Conservation (phyloP, 1,140 invertebrate species). For the Leptopilina clavipes region DNA sequence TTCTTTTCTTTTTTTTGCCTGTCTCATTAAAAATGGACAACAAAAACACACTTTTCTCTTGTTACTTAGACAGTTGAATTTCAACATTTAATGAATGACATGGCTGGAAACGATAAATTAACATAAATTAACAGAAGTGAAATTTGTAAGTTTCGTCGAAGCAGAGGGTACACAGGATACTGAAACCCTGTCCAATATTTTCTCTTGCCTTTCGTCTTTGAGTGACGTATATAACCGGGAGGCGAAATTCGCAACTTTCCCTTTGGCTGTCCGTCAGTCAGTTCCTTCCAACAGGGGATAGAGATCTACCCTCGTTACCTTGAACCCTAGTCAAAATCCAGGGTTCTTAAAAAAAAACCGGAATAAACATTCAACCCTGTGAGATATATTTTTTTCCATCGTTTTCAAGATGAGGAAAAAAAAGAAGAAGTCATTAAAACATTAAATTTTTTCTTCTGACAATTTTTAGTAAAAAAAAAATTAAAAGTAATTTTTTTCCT, state of each 20-base stretch:
- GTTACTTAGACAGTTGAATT: too few relatives aligned
- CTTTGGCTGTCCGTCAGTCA: constrained; percentile 26
- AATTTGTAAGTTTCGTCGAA: constrained; percentile 21
- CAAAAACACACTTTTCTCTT: too few relatives aligned
- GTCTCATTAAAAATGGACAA: too few relatives aligned
- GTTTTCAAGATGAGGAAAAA: too few relatives aligned
- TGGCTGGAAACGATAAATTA: constrained; percentile 10
- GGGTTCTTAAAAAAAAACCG: too few relatives aligned
- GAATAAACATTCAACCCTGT: too few relatives aligned
- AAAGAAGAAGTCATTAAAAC: too few relatives aligned
- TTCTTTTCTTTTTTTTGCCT: too few relatives aligned
- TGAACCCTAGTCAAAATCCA: constrained; percentile 6
- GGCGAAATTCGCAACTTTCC: constrained; percentile 23
- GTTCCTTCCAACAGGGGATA: constrained; percentile 2
- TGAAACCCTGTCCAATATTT: constrained; percentile 25
- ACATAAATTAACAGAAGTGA: constrained; percentile 1
- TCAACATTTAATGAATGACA: not conserved
- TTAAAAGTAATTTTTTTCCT: too few relatives aligned
- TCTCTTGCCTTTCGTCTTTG: not conserved
- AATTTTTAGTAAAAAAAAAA: too few relatives aligned
- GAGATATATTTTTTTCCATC: too few relatives aligned
- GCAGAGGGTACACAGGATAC: not conserved
- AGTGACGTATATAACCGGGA: constrained; percentile 20
- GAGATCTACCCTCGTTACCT: constrained; percentile 29
- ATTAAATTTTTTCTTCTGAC: too few relatives aligned